Evolutionary conservation across 2,888 invertebrate species (phyloP).

Genomic region (Acleris sparsana): DNA sequence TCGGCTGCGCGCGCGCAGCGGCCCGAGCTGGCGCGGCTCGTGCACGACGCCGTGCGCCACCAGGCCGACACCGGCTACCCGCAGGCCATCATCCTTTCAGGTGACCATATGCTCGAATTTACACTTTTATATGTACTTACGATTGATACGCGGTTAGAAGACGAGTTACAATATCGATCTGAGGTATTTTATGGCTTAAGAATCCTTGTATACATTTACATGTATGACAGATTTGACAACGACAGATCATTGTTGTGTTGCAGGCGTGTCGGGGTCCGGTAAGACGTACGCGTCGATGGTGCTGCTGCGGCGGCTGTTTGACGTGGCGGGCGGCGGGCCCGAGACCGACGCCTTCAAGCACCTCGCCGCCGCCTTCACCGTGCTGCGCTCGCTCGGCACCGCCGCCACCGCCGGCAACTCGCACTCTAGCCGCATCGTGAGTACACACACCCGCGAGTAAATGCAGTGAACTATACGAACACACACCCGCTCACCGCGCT

Average conservation of each 20-base stretch:
- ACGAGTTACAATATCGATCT: too few relatives aligned
- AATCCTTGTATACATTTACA: too few relatives aligned
- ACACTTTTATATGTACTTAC: too few relatives aligned
- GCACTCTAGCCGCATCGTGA: conserved; percentile 96
- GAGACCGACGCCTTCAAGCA: conserved; percentile 98
- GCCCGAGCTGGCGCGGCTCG: conserved; percentile 93
- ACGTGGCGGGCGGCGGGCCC: conserved; percentile 96
- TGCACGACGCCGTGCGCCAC: conserved; percentile 95
- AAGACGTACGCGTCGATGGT: conserved; percentile 97
- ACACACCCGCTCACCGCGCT: background rate
- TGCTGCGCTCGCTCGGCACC: conserved; percentile 94
- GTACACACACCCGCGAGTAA: conserved; percentile 45
- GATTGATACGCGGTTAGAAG: too few relatives aligned
- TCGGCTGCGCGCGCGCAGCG: conserved; percentile 90
- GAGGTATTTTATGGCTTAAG: too few relatives aligned
- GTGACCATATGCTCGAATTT: too few relatives aligned
- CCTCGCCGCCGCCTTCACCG: conserved; percentile 97
- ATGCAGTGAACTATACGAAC: background rate
- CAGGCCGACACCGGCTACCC: conserved; percentile 98
- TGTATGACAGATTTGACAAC: too few relatives aligned
- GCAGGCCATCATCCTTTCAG: conserved; percentile 96
- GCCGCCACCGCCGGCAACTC: conserved; percentile 95
- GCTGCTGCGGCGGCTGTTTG: conserved; percentile 94
- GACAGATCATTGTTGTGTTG: conserved; percentile 12
- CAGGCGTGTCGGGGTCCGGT: conserved; percentile 95